Evolutionary conservation across 2,888 invertebrate species (phyloP).

Genomic region (Tetranychus piercei): DNA sequence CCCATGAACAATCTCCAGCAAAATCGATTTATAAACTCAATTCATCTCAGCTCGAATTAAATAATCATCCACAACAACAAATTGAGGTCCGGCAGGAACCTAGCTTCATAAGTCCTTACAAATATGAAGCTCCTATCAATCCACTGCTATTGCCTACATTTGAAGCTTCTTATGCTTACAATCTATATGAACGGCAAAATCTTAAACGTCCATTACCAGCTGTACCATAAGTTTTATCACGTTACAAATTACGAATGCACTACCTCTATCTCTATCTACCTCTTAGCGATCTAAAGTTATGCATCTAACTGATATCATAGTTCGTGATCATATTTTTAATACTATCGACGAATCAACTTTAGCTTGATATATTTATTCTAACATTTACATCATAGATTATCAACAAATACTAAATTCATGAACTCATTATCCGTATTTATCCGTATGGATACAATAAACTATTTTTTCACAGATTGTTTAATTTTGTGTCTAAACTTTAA

Average conservation of each 20-base stretch:
- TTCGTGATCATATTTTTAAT: neutral
- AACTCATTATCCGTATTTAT: too few species aligned
- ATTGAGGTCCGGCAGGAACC: neutral
- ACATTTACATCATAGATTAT: neutral
- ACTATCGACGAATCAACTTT: slow-evolving; percentile 4
- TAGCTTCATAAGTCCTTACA: neutral
- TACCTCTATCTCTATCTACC: too few species aligned
- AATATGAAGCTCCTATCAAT: neutral
- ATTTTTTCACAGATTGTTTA: too few species aligned
- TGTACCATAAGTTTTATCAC: neutral
- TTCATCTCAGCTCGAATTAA: neutral
- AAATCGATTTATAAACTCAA: too few species aligned
- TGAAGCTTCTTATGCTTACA: slow-evolving; percentile 8
- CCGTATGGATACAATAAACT: too few species aligned
- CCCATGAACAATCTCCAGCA: neutral
- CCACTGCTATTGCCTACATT: neutral
- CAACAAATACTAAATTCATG: too few species aligned
- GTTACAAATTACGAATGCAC: too few species aligned
- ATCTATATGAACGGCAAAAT: neutral
- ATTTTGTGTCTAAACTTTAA: too few species aligned
- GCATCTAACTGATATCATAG: too few species aligned
- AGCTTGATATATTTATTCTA: neutral
- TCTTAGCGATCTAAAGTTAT: too few species aligned
- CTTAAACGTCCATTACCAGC: slow-evolving; percentile 17
- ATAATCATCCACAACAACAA: neutral